Evolutionary conservation across 2,888 invertebrate species (phyloP).

Genomic region (Desoria tigrina): DNA sequence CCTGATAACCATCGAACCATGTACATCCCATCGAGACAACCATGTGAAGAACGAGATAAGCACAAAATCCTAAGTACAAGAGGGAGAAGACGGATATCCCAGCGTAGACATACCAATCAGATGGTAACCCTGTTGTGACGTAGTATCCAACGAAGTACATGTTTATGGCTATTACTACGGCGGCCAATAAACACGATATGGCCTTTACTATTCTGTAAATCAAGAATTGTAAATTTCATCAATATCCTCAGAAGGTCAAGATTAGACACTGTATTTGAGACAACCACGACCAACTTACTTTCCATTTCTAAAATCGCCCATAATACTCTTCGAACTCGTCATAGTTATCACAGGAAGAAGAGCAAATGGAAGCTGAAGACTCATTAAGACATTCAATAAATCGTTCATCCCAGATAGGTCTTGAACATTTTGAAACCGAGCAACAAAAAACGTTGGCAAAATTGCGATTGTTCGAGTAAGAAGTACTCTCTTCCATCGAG

Average conservation of each 20-base stretch:
- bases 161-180: slow-evolving; percentile 75
- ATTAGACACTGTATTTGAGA: too few relatives aligned
- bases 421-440: slow-evolving; percentile 67
- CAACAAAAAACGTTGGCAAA: slow-evolving; percentile 69
- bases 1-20: slow-evolving; percentile 32
- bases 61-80: slow-evolving; percentile 71
- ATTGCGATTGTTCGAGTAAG: slow-evolving; percentile 83
- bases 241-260: neutral
- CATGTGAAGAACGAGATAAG: slow-evolving; percentile 74
- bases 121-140: slow-evolving; percentile 62
- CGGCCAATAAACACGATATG: slow-evolving; percentile 67
- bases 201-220: slow-evolving; percentile 69
- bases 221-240: neutral
- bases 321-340: slow-evolving; percentile 73
- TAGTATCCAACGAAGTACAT: slow-evolving; percentile 68
- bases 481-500: slow-evolving; percentile 81
- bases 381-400: slow-evolving; percentile 59
- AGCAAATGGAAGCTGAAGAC: slow-evolving; percentile 77
- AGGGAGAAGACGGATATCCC: slow-evolving; percentile 63
- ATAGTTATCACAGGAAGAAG: slow-evolving; percentile 82
- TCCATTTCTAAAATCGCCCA: slow-evolving; percentile 83
- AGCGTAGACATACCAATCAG: slow-evolving; percentile 59
- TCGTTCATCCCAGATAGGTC: slow-evolving; percentile 81
- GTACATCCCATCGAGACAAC: slow-evolving; percentile 66
- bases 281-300: slow-evolving; percentile 65